Conservation (phyloP, 2,888 invertebrate genomes). For the Microctonus hyperodae region DNA sequence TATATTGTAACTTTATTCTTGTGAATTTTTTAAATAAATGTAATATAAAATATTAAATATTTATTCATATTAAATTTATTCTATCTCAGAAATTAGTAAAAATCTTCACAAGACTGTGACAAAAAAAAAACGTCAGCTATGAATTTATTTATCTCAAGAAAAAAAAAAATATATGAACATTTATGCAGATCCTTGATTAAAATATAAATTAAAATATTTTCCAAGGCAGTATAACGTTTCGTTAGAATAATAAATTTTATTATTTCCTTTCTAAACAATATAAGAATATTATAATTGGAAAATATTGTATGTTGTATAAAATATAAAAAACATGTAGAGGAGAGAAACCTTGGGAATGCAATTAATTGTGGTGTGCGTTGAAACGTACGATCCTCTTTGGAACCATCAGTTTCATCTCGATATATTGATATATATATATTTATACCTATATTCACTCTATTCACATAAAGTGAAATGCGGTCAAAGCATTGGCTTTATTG, state of each 20-base stretch:
- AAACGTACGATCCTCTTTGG: background rate
- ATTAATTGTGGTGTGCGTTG: conserved; percentile 26
- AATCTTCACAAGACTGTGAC: no score
- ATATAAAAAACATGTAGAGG: conserved; percentile 16
- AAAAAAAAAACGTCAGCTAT: no score
- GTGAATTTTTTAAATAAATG: no score
- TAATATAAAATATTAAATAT: no score
- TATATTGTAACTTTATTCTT: conserved; percentile 5
- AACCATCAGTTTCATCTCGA: conserved; percentile 4
- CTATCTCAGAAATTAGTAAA: no score
- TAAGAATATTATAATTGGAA: background rate
- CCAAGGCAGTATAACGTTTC: background rate
- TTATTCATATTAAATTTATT: no score
- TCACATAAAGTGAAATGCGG: conserved; percentile 19
- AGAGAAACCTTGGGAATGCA: conserved; percentile 31
- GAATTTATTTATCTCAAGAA: no score
- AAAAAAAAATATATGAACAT: no score
- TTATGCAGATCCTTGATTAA: no score
- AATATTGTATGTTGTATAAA: no score
- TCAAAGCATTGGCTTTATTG: conserved; percentile 11
- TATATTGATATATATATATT: conserved; percentile 19
- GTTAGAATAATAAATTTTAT: background rate
- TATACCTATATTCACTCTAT: background rate
- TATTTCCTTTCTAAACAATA: background rate
- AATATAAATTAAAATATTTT: background rate